A percentile compares a stretch with the other conserved stretches of the same genome.
Conservation (phyloP, 2,888 invertebrate genomes). For the Amphipoea oculea region DNA sequence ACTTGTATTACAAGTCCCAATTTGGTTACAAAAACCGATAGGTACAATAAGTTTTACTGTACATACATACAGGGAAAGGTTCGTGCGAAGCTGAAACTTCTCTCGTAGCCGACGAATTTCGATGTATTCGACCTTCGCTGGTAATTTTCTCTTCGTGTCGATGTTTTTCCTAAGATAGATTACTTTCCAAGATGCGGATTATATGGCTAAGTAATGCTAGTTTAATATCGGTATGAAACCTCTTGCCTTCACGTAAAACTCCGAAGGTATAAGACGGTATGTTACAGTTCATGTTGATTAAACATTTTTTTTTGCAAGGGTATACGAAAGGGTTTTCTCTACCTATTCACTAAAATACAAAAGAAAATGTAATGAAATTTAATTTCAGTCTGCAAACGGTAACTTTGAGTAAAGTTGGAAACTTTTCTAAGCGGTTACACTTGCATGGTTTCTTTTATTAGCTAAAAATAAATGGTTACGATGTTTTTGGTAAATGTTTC, state of each 20-base stretch:
- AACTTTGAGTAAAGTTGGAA: conserved; percentile 25
- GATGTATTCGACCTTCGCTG: conserved; percentile 59
- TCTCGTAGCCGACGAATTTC: conserved; percentile 48
- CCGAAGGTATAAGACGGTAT: conserved; percentile 13
- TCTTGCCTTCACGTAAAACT: conserved; percentile 40
- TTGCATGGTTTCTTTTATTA: conserved; percentile 46
- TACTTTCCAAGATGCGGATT: conserved; percentile 62
- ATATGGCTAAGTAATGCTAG: conserved; percentile 54
- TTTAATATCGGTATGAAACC: conserved; percentile 41
- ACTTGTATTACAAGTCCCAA: conserved; percentile 30
- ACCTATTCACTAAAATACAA: conserved; percentile 9
- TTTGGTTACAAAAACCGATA: conserved; percentile 44
- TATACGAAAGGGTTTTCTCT: conserved; percentile 21
- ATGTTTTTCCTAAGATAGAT: conserved; percentile 67
- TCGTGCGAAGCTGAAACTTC: conserved; percentile 56
- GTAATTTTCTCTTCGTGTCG: conserved; percentile 65
- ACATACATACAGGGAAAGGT: conserved; percentile 41
- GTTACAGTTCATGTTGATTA: conserved; percentile 37
- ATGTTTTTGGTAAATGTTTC: neutral
- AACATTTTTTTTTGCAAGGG: conserved; percentile 26
- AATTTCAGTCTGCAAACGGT: conserved; percentile 32
- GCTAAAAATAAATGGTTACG: neutral
- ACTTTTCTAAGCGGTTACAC: conserved; percentile 27
- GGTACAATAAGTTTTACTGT: conserved; percentile 49
- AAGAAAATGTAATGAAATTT: conserved; percentile 40